Base-by-base conservation (phyloP, 2,113 vertebrate genomes). In the Potamarius usumacintae region DNA sequence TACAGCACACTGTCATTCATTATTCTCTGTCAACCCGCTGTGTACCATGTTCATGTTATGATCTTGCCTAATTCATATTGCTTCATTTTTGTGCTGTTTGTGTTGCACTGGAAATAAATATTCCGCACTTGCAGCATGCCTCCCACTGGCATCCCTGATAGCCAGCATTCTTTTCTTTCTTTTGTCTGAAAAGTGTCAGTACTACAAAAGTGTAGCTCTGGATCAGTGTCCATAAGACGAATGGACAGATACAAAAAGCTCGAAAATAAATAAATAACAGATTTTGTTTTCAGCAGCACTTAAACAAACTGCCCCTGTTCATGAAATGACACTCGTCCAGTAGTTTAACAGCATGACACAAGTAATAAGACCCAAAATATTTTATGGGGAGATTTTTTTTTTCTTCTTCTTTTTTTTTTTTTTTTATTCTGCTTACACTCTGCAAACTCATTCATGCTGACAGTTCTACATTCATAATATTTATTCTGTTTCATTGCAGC, bases 391-490 rank as follows among this genome's bases (percentile, higher is more conserved):
- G 63, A 65, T 30, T 67, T 30, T 30, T 42, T 72, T 9, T 20
- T 42, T 42, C 34, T 63, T 65, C 17, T 20, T 1, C 12, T 9
- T n/a, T 5, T n/a, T n/a, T 34, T n/a, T n/a, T 34, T 48, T 11
- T 74, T 74, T 8, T 74, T 74, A 48, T 74, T 71, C 67, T 71
- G 7, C 4, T 30, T 79, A 57, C 53, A 27, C 27, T 8, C 25
- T 30, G 42, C 3, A 48, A 71, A 22, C 18, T 48, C 60, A 83
- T 12, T 55, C 30, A 74, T 27, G 6, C 67, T 48, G 5, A 82
- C 50, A 50, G 63, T 58, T 76, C 69, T 60, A 58, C 2, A 76
- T 67, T 85, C 63, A 80, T 60, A 62, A 60, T 71, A 84, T 85
- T 85, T 81, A 85, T 60, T 17, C 57, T 20, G 18, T 60, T 58